Evolutionary conservation across 2,113 vertebrate genomes (phyloP), one percentile per base, ranked within the genome.

Genomic region (Pedetes capensis): DNA sequence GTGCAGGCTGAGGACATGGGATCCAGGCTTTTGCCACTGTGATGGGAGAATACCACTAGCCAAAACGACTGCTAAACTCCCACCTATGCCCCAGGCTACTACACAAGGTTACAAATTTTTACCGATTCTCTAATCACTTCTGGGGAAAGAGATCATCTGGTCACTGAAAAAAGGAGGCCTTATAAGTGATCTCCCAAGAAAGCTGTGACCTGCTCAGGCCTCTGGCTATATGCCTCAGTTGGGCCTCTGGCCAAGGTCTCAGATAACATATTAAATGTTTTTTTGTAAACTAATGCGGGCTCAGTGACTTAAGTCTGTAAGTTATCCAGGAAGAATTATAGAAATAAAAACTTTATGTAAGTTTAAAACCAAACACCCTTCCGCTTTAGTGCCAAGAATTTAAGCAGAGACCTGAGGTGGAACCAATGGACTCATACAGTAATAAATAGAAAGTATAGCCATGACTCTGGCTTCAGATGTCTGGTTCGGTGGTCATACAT

Each of bases 321-420:
- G 22, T 95, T 64, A 92, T 47, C 57, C n/a, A 69, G 23, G 27
- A 95, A 79, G 47, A 42, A 85, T 81, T 89, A 93, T 6, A 87
- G 72, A 63, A 91, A 79, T 81, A 94, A 82, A 16, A 91, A 91
- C 61, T 92, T 96, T 89, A 44, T 68, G 76, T 63, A 95, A 89
- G 51, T 94, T 95, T 95, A 88, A 95, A 97, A 96, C 72, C 78
- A 95, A 95, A 94, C 92, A 97, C 84, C 92, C 42, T 87, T 95
- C 94, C 75, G 85, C n/a, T 94, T 95, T 96, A 95, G 88, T 96
- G 93, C 81, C 90, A 94, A 93, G 95, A 95, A 86, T 96, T 96
- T 95, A 97, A 97, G 85, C 87, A 97, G 49, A 93, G 79, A 83
- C 90, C 84, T 88, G 81, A 96, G 95, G 87, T 96, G 44, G 72